Evolutionary conservation across 1,140 invertebrate genomes (phyloP), one percentile per base, ranked within the genome.

Genomic region (Sweltsa coloradensis): DNA sequence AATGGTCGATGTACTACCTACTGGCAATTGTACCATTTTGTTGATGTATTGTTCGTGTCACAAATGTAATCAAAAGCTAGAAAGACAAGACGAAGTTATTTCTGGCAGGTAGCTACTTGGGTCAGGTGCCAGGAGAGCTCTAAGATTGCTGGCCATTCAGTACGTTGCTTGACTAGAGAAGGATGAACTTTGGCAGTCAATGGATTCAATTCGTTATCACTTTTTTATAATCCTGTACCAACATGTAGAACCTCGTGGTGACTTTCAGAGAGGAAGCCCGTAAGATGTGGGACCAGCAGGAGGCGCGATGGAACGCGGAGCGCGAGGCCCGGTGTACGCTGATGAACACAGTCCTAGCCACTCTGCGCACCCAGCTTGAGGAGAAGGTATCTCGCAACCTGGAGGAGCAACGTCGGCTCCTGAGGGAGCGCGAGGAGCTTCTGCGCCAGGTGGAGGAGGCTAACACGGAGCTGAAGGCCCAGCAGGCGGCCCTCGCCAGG

Each of bases 261-360:
- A 31, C 13, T 46, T 14, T 6, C 36, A 51, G 49, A 23, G 49
- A 51, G 18, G 49, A 51, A 25, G 49, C 49, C 4, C 45, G 34
- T 27, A 34, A 29, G n/a, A n/a, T 47, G n/a, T 51, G 49, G 49
- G n/a, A 45, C 5, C 34, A 51, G 44, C 49, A 51, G 39, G 49
- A 51, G 18, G 26, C 31, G n/a, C 22, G 29, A 11, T 51, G 49
- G 49, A 47, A 24, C 5, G 34, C 26, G 11, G 49, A 51, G 34
- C 7, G 37, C 19, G 49, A 51, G 39, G 49, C 49, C 11, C n/a
- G 49, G 21, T 34, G 41, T 22, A 34, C 24, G 23, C 36, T 51
- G 7, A 27, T 51, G 27, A 46, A 34, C n/a, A 45, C 23, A 9
- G 45, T 49, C n/a, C 24, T 43, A 7, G 21, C 14, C 21, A 14